These are phyloP conservation scores for Nephrocerus scutellatus DNA, from an alignment of 2,888 invertebrate species.

Conservation along the genomic window DNA sequence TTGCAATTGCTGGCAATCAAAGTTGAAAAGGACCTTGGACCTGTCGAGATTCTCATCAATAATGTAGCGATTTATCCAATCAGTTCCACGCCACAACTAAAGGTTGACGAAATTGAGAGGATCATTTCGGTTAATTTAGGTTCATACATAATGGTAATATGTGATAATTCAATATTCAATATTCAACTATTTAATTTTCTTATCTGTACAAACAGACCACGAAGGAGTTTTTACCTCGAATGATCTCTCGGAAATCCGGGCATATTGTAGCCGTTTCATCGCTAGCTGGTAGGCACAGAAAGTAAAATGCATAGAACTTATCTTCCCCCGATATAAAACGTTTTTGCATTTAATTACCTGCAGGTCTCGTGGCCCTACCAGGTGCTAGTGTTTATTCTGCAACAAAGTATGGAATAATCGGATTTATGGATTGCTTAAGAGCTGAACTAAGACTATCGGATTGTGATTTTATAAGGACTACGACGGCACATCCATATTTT, in stretches of 20 bases:
- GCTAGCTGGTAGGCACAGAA: conserved; percentile 35
- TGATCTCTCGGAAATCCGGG: conserved; percentile 46
- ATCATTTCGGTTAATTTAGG: conserved; percentile 48
- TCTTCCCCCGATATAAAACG: background rate
- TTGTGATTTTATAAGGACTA: conserved; percentile 42
- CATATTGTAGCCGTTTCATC: conserved; percentile 49
- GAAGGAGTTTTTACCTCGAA: conserved; percentile 46
- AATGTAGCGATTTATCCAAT: conserved; percentile 49
- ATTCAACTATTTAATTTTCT: background rate
- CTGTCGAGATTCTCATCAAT: conserved; percentile 49
- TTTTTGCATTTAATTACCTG: conserved; percentile 6
- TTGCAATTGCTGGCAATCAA: conserved; percentile 39
- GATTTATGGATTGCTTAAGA: conserved; percentile 45
- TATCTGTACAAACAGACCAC: conserved; percentile 43
- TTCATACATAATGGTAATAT: conserved; percentile 46
- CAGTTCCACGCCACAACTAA: conserved; percentile 41
- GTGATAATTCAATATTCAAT: background rate
- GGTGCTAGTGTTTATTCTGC: conserved; percentile 46
- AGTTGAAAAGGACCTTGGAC: conserved; percentile 44
- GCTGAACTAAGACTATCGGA: conserved; percentile 45
- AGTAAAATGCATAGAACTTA: conserved; percentile 7
- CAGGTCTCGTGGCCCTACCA: conserved; percentile 41
- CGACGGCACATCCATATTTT: conserved; percentile 47
- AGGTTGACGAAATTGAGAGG: conserved; percentile 44
- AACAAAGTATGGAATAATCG: conserved; percentile 48